Base-by-base conservation (phyloP, 2,888 invertebrate genomes). In the Axea sp. region DNA sequence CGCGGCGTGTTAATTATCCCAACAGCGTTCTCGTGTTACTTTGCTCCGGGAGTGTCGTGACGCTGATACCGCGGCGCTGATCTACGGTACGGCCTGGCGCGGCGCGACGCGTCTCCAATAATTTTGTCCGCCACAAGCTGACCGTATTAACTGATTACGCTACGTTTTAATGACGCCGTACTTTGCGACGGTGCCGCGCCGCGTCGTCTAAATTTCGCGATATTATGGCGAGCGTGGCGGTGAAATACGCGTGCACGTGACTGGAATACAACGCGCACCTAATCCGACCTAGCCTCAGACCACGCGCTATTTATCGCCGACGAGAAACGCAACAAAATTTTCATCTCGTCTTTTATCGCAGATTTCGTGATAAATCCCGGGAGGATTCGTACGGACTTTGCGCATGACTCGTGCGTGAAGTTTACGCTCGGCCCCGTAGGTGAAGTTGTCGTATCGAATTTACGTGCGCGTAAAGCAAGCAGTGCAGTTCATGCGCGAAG, bases 1-100 rank as follows among this genome's bases (percentile, higher is more conserved):
- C 71, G 74, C 74, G 51, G 74, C 73, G 65, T 76, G 77, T 78
- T 78, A 78, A 78, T 78, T 78, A 78, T 75, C 75, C 74, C 49
- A 37, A 41, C 43, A 35, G 71, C 43, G 65, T 73, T 73, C 73
- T 64, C 69, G 65, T 73, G 76, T 77, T 71, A 69, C 73, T 62
- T 59, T 33, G 53, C 55, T 53, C 68, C 60, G 47, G 5, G 55
- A 65, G 76, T 65, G 76, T 73, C 71, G 59, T 37, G 15, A 35
- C 30, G 55, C 67, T 45, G 73, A 76, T 76, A 73, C 65, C 65
- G 59, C 60, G 55, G 3, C 30, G 39, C 73, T 76, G 73, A 76
- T 71, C 59, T 67, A 67, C 64, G 59, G 53, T 53, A 64, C 59
- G 67, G 55, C 35, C 41, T 39, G 45, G 28, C 60, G 55, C 41